Conservation (phyloP, 2,888 invertebrate genomes). For the Idaea aversata region DNA sequence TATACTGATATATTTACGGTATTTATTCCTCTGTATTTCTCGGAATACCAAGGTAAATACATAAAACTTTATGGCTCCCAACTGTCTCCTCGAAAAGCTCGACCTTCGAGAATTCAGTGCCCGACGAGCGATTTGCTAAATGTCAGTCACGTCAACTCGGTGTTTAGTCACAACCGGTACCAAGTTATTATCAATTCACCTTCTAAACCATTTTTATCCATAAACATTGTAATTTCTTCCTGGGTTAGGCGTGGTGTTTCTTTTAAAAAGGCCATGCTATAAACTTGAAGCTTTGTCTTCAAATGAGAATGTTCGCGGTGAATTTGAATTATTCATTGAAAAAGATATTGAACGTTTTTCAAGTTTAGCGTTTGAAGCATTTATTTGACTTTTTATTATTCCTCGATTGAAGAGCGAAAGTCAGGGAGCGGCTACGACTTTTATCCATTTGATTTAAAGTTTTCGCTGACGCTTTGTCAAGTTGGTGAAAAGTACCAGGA, state of each 20-base stretch:
- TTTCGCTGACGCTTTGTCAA: not conserved
- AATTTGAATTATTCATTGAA: constrained; percentile 55
- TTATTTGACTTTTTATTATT: not conserved
- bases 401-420: not conserved
- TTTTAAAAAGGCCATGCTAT: constrained; percentile 20
- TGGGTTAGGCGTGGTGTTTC: constrained; percentile 21
- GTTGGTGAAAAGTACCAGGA: not conserved
- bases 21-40: not conserved
- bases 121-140: constrained; percentile 39
- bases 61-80: constrained; percentile 6
- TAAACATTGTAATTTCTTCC: constrained; percentile 36
- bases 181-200: constrained; percentile 44
- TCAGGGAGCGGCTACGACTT: not conserved
- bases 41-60: constrained; percentile 3
- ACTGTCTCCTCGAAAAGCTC: constrained; percentile 29
- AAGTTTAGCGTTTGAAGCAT: not conserved
- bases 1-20: not conserved
- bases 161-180: constrained; percentile 61
- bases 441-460: not conserved
- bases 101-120: constrained; percentile 48
- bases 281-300: constrained; percentile 22
- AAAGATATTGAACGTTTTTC: constrained; percentile 36
- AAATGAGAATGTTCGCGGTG: constrained; percentile 25
- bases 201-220: constrained; percentile 45
- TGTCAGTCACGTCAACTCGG: constrained; percentile 63